A percentile compares a stretch with the other conserved stretches of the same genome.
phyloP scores from a whole-genome alignment of 2,797 vertebrate genomes.

The Melanogrammus aeglefinus region DNA sequence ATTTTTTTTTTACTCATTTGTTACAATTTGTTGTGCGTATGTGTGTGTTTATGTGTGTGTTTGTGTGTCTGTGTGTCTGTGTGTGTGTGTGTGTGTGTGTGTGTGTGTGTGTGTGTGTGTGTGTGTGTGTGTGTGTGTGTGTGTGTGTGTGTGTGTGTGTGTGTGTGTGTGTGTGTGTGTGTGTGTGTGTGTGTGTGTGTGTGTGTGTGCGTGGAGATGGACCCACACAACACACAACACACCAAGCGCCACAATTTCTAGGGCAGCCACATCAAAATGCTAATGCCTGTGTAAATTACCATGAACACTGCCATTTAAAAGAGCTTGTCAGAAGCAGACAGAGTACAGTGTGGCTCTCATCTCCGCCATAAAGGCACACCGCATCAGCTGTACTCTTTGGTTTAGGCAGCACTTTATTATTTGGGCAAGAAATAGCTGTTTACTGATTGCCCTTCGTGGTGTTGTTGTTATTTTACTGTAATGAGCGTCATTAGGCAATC shows the following conservation, averaged over 20 bases:
- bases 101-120: slow-evolving; percentile 13
- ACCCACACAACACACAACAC: slow-evolving; percentile 14
- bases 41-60: slow-evolving; percentile 2
- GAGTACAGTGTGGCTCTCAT: too few relatives aligned
- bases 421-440: slow-evolving; percentile 41
- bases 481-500: slow-evolving; percentile 49
- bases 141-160: slow-evolving; percentile 9
- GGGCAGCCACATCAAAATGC: too few relatives aligned
- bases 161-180: not conserved
- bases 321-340: not conserved
- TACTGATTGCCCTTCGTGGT: slow-evolving; percentile 13
- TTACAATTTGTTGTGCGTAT: not conserved
- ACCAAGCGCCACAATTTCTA: too few relatives aligned
- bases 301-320: slow-evolving; percentile 23
- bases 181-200: slow-evolving; percentile 7
- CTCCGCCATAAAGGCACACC: slow-evolving; percentile 15
- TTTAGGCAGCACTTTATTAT: slow-evolving; percentile 43
- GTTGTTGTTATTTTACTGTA: slow-evolving; percentile 39
- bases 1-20: not conserved
- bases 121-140: slow-evolving; percentile 5
- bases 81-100: not conserved
- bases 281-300: not conserved
- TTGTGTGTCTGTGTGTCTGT: not conserved
- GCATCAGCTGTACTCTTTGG: slow-evolving; percentile 41
- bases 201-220: slow-evolving; percentile 14